Base-by-base conservation (phyloP, 2,888 invertebrate species). In the Balanococcus diminutus region DNA sequence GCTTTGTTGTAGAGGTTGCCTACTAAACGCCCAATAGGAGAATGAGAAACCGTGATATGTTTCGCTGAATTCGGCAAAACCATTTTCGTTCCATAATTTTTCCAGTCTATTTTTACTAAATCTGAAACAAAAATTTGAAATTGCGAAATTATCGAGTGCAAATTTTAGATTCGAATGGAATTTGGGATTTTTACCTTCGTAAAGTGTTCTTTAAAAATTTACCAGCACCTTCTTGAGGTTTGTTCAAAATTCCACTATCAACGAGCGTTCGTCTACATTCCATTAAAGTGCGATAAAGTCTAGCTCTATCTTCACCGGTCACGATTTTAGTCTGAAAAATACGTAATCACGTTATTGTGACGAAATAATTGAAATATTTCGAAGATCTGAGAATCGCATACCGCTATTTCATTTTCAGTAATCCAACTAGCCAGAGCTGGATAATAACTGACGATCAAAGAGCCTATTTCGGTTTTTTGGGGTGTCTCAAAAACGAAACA, bases 401-500 rank as follows among this genome's bases (percentile, higher is more conserved):
- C 91, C 0, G 93, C 92, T 16, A 92, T 92, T 89, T 94, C 94
- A 88, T 92, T 95, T 89, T 96, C 96, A 0, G 94, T 94, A 86
- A 96, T 92, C 92, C 96, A 96, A 87, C 93, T 94, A 0, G 96
- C 96, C 82, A 97, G 91, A 9, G 93, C 92, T 0, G 97, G 96
- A 88, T 95, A 96, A 90, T 98, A 98, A 56, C 96, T 96, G 8
- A 97, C 96, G 89, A 98, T 96, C 79, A 98, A 91, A 89, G 96
- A 96, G 0, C 97, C 98, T 81, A 98, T 96, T 91, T 98, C 98
- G 88, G 95, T 94, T 90, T 97, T 97, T 89, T 96, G 95, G 0
- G 93, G 90, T 0, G 97, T 97, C 90, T 98, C 98, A 89, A 98
- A 95, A 22, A 98, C 97, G 90, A 97, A 97, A 90, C 97, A 97